Conservation (phyloP, 2,888 invertebrate species). For the Gisinianus flammeolus region DNA sequence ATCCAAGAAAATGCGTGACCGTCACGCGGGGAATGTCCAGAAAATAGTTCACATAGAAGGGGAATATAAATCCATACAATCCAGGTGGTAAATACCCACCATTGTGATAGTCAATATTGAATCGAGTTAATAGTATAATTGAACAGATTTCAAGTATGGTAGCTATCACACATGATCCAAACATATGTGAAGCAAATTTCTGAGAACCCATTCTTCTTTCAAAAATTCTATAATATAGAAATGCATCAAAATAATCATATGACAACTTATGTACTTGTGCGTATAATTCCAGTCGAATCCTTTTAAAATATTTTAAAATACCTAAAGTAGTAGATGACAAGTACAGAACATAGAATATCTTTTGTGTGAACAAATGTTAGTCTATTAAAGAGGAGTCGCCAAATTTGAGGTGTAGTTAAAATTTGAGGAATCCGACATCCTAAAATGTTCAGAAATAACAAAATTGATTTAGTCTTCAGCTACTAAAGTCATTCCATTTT, state of each 20-base stretch:
- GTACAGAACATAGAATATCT: slow-evolving; percentile 64
- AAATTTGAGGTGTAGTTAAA: slow-evolving; percentile 59
- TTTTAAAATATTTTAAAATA: slow-evolving; percentile 38
- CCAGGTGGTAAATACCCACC: slow-evolving; percentile 63
- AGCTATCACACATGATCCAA: slow-evolving; percentile 63
- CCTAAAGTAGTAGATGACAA: slow-evolving; percentile 65
- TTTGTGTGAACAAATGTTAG: slow-evolving; percentile 65
- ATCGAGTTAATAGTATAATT: slow-evolving; percentile 60
- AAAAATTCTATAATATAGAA: slow-evolving; percentile 62
- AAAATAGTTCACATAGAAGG: slow-evolving; percentile 65
- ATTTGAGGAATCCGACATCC: slow-evolving; percentile 62
- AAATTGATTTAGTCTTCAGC: not conserved
- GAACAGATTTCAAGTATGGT: slow-evolving; percentile 62
- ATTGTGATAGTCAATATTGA: slow-evolving; percentile 61
- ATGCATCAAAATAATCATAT: not conserved
- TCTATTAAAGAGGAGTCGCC: slow-evolving; percentile 59
- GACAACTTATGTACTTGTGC: too few species aligned
- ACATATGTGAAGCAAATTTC: slow-evolving; percentile 64
- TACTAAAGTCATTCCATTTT: not conserved
- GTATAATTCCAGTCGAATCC: too few species aligned
- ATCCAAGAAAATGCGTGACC: slow-evolving; percentile 60
- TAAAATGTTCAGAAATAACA: not conserved
- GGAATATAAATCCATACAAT: slow-evolving; percentile 65
- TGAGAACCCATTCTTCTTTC: slow-evolving; percentile 66
- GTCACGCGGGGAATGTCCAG: slow-evolving; percentile 64